These are phyloP conservation scores for Gila orcuttii DNA, from an alignment of 2,113 vertebrate genomes.

Conservation along the genomic window DNA sequence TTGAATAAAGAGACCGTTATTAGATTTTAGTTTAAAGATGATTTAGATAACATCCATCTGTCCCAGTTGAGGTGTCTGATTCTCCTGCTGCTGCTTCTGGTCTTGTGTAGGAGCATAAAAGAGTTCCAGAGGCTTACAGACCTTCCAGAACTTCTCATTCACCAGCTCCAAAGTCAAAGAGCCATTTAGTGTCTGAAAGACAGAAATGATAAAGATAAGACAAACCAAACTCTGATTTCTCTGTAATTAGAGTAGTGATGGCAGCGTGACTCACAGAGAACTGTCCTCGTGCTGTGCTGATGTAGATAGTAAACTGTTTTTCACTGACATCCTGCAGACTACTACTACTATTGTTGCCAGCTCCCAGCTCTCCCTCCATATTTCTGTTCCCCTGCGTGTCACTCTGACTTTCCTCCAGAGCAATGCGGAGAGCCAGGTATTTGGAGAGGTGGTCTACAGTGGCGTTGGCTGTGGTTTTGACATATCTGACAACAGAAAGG, in stretches of 20 bases:
- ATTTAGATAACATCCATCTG: background rate
- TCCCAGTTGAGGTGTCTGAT: constrained; percentile 42
- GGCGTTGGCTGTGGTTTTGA: constrained; percentile 90
- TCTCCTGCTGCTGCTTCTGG: constrained; percentile 60
- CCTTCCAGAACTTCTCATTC: constrained; percentile 91
- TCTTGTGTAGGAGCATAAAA: constrained; percentile 88
- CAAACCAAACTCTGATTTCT: background rate
- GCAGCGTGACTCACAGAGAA: constrained; percentile 79
- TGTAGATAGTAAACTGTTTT: constrained; percentile 93
- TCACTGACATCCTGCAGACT: constrained; percentile 75
- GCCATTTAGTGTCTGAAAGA: constrained; percentile 83
- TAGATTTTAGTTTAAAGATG: background rate
- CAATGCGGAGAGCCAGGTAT: constrained; percentile 87
- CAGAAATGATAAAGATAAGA: background rate
- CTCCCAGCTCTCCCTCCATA: constrained; percentile 37
- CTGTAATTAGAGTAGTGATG: too few relatives aligned
- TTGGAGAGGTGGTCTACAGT: constrained; percentile 91
- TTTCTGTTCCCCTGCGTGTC: constrained; percentile 28
- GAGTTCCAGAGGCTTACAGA: constrained; percentile 84
- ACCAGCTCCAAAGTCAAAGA: constrained; percentile 88
- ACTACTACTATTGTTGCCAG: background rate
- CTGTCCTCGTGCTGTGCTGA: constrained; percentile 80
- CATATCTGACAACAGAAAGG: constrained; percentile 73
- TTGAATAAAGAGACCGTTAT: background rate
- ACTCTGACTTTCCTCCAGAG: constrained; percentile 79